Evolutionary conservation across 2,113 vertebrate genomes (phyloP).

Genomic region (Trichomycterus rosablanca): DNA sequence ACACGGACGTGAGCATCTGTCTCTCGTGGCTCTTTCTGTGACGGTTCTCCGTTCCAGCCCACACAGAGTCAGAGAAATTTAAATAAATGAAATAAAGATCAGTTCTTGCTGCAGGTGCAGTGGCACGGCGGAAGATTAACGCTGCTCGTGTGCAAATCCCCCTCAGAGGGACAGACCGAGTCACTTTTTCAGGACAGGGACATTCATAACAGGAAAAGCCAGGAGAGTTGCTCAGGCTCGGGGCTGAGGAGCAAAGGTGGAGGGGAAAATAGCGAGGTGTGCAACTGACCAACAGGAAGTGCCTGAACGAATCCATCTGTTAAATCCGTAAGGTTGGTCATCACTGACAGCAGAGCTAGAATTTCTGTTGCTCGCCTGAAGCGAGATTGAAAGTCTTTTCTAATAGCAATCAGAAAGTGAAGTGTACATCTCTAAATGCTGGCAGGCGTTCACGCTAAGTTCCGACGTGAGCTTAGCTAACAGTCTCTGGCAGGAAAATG

Average conservation of each 20-base stretch:
- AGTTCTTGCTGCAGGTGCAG: constrained; percentile 57
- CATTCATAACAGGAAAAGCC: constrained; percentile 57
- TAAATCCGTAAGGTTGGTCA: neutral
- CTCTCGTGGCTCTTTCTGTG: neutral
- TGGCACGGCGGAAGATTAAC: constrained; percentile 64
- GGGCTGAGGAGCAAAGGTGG: constrained; percentile 25
- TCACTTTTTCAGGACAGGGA: constrained; percentile 56
- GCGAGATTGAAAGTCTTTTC: too few relatives aligned
- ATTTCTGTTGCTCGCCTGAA: too few relatives aligned
- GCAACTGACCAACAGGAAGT: constrained; percentile 3
- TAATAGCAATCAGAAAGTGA: constrained; percentile 3
- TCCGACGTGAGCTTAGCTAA: neutral
- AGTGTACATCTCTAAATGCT: constrained; percentile 1
- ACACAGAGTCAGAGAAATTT: constrained; percentile 49
- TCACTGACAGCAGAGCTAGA: neutral
- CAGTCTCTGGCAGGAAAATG: constrained; percentile 13
- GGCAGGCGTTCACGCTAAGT: constrained; percentile 10
- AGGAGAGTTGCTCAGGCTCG: constrained; percentile 48
- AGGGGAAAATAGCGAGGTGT: neutral
- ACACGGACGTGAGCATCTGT: neutral
- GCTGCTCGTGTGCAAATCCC: constrained; percentile 54
- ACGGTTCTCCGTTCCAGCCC: constrained; percentile 49
- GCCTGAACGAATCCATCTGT: neutral
- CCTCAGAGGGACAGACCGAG: constrained; percentile 54
- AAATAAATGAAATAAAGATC: constrained; percentile 68